Evolutionary conservation across 2,888 invertebrate genomes (phyloP).

Genomic region (Bombylius discolor): DNA sequence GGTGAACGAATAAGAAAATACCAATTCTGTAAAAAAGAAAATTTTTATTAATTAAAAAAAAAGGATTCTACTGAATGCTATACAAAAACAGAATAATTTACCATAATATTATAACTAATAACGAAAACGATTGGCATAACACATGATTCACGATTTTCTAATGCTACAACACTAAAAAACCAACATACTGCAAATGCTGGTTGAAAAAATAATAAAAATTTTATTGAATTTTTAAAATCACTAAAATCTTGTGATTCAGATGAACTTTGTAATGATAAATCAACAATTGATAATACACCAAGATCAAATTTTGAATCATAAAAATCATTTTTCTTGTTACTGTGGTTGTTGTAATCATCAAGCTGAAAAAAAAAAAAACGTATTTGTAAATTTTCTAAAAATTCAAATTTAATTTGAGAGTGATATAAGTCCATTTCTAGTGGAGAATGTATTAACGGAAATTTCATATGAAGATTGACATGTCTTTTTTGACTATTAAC

Average conservation of each 20-base stretch:
- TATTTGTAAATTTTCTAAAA: too few species aligned
- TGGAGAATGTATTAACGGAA: too few species aligned
- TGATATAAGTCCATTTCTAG: too few species aligned
- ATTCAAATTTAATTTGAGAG: too few species aligned
- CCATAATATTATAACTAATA: constrained; percentile 45
- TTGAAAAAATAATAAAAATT: constrained; percentile 51
- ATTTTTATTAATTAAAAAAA: neutral
- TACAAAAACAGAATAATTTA: constrained; percentile 25
- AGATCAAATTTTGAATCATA: constrained; percentile 32
- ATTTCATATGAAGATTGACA: too few species aligned
- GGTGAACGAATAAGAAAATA: constrained; percentile 13
- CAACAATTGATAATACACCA: constrained; percentile 39
- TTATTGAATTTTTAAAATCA: constrained; percentile 46
- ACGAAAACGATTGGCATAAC: constrained; percentile 47
- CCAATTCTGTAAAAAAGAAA: constrained; percentile 12
- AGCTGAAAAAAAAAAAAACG: neutral
- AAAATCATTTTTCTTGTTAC: constrained; percentile 9
- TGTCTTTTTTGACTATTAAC: too few species aligned
- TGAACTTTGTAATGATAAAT: constrained; percentile 38
- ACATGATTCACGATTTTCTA: constrained; percentile 52
- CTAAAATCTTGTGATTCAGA: constrained; percentile 41
- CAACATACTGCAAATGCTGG: constrained; percentile 59
- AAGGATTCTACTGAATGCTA: neutral
- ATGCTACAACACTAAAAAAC: constrained; percentile 59
- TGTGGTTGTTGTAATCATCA: neutral